A percentile compares a stretch with the other conserved stretches of the same genome.
These are phyloP conservation scores for Polyploca ridens DNA, from an alignment of 2,888 invertebrate species.

Conservation along the genomic window DNA sequence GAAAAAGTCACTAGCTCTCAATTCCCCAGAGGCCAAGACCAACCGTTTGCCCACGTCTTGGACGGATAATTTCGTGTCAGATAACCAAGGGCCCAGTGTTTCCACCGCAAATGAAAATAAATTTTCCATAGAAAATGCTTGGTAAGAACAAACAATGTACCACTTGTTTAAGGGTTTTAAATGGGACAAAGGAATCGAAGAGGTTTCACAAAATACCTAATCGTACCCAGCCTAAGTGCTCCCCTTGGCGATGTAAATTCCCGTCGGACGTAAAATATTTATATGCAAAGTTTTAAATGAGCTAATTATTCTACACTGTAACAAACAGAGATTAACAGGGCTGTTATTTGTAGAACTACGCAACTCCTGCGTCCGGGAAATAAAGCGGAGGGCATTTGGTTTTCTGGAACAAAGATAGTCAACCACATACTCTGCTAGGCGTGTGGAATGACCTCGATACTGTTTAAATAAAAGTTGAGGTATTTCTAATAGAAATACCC, in stretches of 20 bases:
- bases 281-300: constrained; percentile 27
- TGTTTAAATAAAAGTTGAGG: background rate
- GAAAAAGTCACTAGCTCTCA: no score
- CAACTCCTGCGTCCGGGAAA: constrained; percentile 4
- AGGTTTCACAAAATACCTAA: background rate
- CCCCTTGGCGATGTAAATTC: constrained; percentile 20
- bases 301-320: constrained; percentile 36
- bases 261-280: constrained; percentile 30
- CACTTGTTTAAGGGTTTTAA: background rate
- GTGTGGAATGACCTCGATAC: background rate
- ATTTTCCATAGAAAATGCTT: background rate
- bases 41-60: no score
- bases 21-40: no score
- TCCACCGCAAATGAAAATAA: no score
- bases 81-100: no score
- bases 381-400: background rate
- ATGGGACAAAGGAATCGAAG: constrained; percentile 1
- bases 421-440: background rate
- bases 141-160: background rate
- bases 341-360: constrained; percentile 9
- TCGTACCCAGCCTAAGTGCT: constrained; percentile 18
- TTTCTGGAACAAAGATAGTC: background rate
- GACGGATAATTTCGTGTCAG: no score
- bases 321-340: constrained; percentile 36
- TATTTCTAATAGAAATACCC: no score